Percentiles rank a stretch among this genome's conserved stretches.
phyloP scores from a whole-genome alignment of 2,797 vertebrate species.

The Tympanoctomys barrerae region DNA sequence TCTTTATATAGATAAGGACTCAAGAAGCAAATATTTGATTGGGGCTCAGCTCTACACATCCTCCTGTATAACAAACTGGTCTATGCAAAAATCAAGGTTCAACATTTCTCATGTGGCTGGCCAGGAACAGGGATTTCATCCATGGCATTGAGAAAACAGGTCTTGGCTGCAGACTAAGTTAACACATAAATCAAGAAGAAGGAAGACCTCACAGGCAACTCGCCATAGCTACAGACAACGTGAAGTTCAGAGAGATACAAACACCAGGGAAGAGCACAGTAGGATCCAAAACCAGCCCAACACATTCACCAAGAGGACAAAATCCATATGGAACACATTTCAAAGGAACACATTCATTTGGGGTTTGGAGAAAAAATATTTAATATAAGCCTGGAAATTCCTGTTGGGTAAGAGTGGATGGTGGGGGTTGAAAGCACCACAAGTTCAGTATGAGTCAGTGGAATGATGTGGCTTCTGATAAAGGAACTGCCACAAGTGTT shows the following conservation, averaged over 20 bases:
- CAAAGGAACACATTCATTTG: neutral
- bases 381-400: neutral
- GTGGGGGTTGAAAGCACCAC: neutral
- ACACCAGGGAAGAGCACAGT: neutral
- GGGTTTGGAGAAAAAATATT: neutral
- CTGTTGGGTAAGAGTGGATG: neutral
- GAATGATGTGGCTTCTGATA: neutral
- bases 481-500: neutral
- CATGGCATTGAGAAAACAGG: neutral
- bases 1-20: neutral
- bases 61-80: too few species aligned
- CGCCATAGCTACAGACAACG: fast-evolving
- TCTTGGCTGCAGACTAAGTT: neutral
- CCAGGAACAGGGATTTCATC: neutral
- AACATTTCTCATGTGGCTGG: neutral
- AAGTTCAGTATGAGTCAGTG: neutral
- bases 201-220: neutral
- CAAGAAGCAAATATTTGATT: neutral
- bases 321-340: neutral
- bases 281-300: neutral
- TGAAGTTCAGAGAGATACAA: neutral
- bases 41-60: neutral
- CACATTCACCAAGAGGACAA: neutral
- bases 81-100: neutral
- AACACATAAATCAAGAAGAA: neutral